Base-by-base conservation (phyloP, 2,113 vertebrate genomes). In the Elachura formosa region DNA sequence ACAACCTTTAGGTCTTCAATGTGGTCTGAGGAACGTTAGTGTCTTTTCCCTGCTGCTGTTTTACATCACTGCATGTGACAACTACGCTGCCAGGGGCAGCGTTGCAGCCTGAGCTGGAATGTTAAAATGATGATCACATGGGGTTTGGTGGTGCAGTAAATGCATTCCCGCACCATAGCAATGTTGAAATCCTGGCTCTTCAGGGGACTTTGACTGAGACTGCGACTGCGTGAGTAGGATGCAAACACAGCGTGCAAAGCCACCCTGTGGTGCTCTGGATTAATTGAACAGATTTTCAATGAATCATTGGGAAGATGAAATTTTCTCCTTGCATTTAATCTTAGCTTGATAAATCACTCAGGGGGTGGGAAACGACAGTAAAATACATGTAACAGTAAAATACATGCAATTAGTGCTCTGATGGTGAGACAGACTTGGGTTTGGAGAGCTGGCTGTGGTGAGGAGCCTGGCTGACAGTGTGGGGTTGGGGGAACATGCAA, bases 111-210 rank as follows among this genome's bases (percentile, higher is more conserved):
- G 88, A 46, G 55, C 87, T 41, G 68, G 14, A 4, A 1, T 7
- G 10, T n/a, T 49, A 5, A 33, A 69, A 33, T 7, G 26, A 18
- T 0, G 18, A 45, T 41, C 0, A 0, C 59, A 10, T 1, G 75
- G 71, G 75, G 12, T 88, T 80, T 80, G 59, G 92, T 66, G 79
- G 26, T 55, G 90, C 12, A 80, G 63, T 25, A 43, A 85, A 77
- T 29, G 49, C 43, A 55, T 86, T 89, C 88, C 48, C 93, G 77
- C 0, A 1, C 55, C 68, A 9, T 77, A 85, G 71, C 22, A 12
- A 4, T 58, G 71, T 29, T 63, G 90, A 80, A 77, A 83, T 71
- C 13, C 5, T 18, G 85, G 43, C 67, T 94, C 85, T 92, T 83
- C 26, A 14, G 83, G 85, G 90, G 67, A 51, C 94, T 92, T 94